A percentile compares a stretch with the other conserved stretches of the same genome.
Conservation (phyloP, 2,888 invertebrate genomes). For the Leptodirus hochenwartii region DNA sequence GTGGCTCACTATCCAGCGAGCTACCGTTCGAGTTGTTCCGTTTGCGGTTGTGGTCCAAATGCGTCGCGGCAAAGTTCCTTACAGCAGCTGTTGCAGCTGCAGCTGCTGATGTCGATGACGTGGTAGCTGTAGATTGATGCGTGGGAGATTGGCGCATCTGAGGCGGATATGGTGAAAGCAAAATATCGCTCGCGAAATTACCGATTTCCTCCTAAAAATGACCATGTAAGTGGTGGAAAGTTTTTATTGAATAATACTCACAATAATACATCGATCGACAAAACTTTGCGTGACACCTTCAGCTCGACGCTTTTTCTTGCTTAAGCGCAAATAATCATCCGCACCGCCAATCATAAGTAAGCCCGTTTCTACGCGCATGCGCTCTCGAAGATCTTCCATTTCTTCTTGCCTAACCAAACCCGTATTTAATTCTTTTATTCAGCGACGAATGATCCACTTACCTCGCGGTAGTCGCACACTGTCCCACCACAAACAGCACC, state of each 20-base stretch:
- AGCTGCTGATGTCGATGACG: constrained; percentile 13
- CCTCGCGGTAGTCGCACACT: constrained; percentile 44
- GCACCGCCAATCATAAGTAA: constrained; percentile 63
- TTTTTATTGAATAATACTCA: constrained; percentile 18
- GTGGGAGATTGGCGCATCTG: constrained; percentile 27
- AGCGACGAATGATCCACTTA: too few relatives aligned
- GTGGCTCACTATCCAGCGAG: constrained; percentile 30
- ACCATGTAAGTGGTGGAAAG: constrained; percentile 4
- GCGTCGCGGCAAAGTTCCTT: too few relatives aligned
- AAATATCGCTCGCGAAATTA: constrained; percentile 40
- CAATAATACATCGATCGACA: constrained; percentile 60
- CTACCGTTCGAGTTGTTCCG: constrained; percentile 33
- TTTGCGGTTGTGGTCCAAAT: too few relatives aligned
- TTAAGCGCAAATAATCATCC: constrained; percentile 54
- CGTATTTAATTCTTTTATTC: too few relatives aligned
- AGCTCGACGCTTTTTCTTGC: constrained; percentile 46
- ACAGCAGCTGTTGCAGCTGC: constrained; percentile 14
- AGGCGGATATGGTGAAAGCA: constrained; percentile 38
- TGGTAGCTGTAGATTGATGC: constrained; percentile 16
- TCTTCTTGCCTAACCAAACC: constrained; percentile 53
- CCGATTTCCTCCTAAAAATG: constrained; percentile 39
- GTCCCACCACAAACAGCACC: constrained; percentile 61
- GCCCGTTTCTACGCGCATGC: constrained; percentile 57
- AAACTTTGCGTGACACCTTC: constrained; percentile 63
- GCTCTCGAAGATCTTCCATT: constrained; percentile 56